Conservation (phyloP, 2,888 invertebrate genomes). For the Heliothis peltigera region DNA sequence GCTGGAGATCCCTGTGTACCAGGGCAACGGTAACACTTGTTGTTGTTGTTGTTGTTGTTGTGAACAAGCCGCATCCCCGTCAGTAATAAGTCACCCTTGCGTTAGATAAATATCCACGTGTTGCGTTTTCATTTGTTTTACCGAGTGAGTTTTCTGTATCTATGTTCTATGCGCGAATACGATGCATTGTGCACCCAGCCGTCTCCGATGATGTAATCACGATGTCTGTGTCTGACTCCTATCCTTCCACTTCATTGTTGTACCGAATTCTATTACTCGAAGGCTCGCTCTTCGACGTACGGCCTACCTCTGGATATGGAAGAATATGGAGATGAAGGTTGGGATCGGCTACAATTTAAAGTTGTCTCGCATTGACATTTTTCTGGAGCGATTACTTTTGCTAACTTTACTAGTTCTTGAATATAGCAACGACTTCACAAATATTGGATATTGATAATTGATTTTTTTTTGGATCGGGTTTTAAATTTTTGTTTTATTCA, state of each 20-base stretch:
- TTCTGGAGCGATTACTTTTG: too few relatives aligned
- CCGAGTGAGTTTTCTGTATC: neutral
- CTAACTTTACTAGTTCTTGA: too few relatives aligned
- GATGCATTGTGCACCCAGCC: conserved; percentile 54
- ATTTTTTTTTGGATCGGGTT: neutral
- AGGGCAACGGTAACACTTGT: too few relatives aligned
- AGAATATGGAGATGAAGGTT: neutral
- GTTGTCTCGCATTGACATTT: too few relatives aligned
- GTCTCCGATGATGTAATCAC: conserved; percentile 21
- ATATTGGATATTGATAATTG: too few relatives aligned
- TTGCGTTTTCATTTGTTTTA: neutral
- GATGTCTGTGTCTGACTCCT: neutral
- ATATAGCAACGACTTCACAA: too few relatives aligned
- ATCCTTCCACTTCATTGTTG: conserved; percentile 1
- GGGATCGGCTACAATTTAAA: too few relatives aligned
- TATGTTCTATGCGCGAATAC: neutral
- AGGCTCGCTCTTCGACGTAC: neutral
- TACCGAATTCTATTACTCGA: neutral
- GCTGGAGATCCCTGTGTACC: too few relatives aligned
- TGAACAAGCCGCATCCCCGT: too few relatives aligned
- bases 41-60: too few relatives aligned
- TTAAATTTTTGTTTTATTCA: neutral
- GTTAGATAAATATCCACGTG: neutral
- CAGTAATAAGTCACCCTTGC: too few relatives aligned
- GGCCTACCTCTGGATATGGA: neutral